Evolutionary conservation across 2,113 vertebrate genomes (phyloP), one percentile per base, ranked within the genome.

Genomic region (Castor canadensis): DNA sequence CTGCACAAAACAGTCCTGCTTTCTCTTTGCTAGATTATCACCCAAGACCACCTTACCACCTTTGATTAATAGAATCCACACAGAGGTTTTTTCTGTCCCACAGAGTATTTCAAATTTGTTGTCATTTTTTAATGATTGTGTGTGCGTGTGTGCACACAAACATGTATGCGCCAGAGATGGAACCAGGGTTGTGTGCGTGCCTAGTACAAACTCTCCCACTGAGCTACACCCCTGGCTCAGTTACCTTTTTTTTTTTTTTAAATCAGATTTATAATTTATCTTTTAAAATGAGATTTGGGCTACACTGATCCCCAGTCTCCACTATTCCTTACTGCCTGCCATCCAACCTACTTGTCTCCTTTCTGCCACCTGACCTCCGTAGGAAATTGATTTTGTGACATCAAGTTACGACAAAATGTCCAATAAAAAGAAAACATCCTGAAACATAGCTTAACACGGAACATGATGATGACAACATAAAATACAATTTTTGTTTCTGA

Each of bases 341-440:
- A 32, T 35, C 40, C 38, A 45, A 0, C 10, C 72, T 11, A 30
- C 30, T 28, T 30, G 20, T 24, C 35, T 52, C 38, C 30, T 15
- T 52, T 56, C 24, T 13, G 1, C 1, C 10, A n/a, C 56, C 60
- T 1, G 9, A 20, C n/a, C 54, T 52, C 86, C n/a, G 43, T 0
- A 69, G 49, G 67, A 26, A 67, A 60, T 0, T 5, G 32, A 81
- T 30, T 66, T 32, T 45, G 16, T 45, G 45, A n/a, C 17, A 49
- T 9, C 7, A 19, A 5, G 15, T 71, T 56, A 64, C 1, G 47
- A 69, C 4, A 52, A 49, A 60, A 54, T 15, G n/a, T 58, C 38
- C 22, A 47, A 15, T 13, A 64, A 62, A 87, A 12, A 9, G 28
- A 40, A 49, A 77, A 43, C 12, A 22, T 15, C 11, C 79, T 62